These are phyloP conservation scores for Thera obeliscata DNA, from an alignment of 2,888 invertebrate species.

Conservation along the genomic window DNA sequence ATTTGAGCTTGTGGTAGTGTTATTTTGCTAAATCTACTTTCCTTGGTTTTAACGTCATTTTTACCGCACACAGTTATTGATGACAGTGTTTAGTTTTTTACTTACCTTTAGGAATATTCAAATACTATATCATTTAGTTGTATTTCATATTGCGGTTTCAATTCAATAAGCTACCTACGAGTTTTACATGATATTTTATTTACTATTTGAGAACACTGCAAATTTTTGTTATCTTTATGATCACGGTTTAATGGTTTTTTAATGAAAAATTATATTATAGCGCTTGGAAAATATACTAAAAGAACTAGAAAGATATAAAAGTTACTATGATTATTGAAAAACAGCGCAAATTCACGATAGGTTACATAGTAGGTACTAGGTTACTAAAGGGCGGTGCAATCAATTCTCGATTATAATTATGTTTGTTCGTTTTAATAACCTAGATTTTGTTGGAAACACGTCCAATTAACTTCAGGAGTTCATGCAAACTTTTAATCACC, in stretches of 20 bases:
- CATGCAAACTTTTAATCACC: background rate
- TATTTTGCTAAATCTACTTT: background rate
- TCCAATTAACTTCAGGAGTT: slow-evolving; percentile 1
- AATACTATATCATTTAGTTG: too few relatives aligned
- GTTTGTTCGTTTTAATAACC: background rate
- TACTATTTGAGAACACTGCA: too few relatives aligned
- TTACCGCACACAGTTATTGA: background rate
- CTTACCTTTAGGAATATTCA: too few relatives aligned
- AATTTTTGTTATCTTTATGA: too few relatives aligned
- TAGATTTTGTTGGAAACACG: slow-evolving; percentile 3
- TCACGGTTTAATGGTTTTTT: too few relatives aligned
- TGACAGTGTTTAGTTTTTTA: background rate
- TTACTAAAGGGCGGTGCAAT: background rate
- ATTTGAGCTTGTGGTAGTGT: background rate
- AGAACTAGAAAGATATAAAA: too few relatives aligned
- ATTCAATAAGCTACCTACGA: too few relatives aligned
- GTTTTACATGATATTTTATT: too few relatives aligned
- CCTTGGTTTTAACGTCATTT: background rate
- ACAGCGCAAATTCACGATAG: background rate
- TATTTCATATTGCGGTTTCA: too few relatives aligned
- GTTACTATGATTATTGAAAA: too few relatives aligned
- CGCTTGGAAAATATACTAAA: too few relatives aligned
- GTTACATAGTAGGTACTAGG: background rate
- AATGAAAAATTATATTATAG: too few relatives aligned
- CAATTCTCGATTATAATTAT: background rate